phyloP scores from a whole-genome alignment of 37 sponge, comb jelly and placozoan species.

The Cladorhizidae sp. region DNA sequence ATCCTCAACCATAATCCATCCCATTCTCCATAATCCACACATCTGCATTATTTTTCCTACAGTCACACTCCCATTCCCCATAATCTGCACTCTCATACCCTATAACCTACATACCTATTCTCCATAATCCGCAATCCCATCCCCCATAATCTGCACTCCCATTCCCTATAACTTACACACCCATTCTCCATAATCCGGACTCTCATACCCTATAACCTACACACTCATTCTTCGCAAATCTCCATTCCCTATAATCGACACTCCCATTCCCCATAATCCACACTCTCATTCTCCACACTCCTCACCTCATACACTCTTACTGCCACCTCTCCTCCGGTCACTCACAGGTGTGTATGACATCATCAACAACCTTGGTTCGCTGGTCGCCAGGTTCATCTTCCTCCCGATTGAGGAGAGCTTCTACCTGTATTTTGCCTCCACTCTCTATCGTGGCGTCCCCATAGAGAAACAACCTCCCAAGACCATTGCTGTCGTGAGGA shows the following conservation, averaged over 20 bases:
- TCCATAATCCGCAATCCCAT: no score
- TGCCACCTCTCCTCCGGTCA: not conserved
- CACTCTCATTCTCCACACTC: not conserved
- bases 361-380: slow-evolving; percentile 90
- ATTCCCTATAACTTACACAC: no score
- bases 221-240: not conserved
- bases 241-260: not conserved
- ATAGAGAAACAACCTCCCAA: slow-evolving; percentile 61
- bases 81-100: no score
- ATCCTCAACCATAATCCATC: no score
- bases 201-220: no score
- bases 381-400: slow-evolving; percentile 92
- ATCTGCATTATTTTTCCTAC: no score
- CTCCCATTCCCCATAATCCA: not conserved
- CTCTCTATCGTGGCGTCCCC: slow-evolving; percentile 73
- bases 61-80: no score
- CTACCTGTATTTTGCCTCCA: slow-evolving; percentile 87
- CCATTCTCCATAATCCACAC: no score
- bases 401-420: slow-evolving; percentile 96
- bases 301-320: not conserved
- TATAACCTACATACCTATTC: no score
- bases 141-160: no score
- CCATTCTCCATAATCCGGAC: no score
- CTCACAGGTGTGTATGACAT: slow-evolving; percentile 79
- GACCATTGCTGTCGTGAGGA: slow-evolving; percentile 12